Evolutionary conservation across 1,140 invertebrate genomes (phyloP), one percentile per base, ranked within the genome.

Genomic region (Drosophila subobscura): DNA sequence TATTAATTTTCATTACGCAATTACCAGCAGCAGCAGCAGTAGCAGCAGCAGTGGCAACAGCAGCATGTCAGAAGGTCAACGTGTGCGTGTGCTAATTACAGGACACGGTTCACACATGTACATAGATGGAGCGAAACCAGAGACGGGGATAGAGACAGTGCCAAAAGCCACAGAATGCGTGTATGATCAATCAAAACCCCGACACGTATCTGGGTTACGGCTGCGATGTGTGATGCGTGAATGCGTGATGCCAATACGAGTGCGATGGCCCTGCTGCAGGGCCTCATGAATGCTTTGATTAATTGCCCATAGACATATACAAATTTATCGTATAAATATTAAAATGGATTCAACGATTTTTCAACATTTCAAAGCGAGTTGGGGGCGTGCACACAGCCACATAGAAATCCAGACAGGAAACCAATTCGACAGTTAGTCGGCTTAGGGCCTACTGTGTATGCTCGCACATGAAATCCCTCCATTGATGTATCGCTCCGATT

Each of bases 251-350:
- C 27, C 51, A 52, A 41, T 53, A 20, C 44, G 46, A 20, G 46
- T 25, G 29, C 29, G 33, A 50, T 52, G 20, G 33, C 44, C 54
- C 33, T 61, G 56, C 45, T 42, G 42, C 55, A 52, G 54, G 55
- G 49, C 57, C 59, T 66, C 68, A 74, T 80, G 81, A 77, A 86
- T 77, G 73, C 59, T 66, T 71, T 83, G 66, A 88, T 83, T 81
- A 88, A 88, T 83, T 67, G 65, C 41, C 47, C 58, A 23, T 68
- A 51, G 49, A 44, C 70, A 52, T 44, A 44, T 27, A 55, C 49
- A 27, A 56, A 61, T 63, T 64, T 55, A 71, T 56, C 50, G 70
- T 68, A 71, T 64, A 68, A 70, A 70, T 68, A 68, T 67, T 68
- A 68, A 68, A 70, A 65, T 16, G 14, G 49, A 67, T 8, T 29